phyloP scores from a whole-genome alignment of 1,140 invertebrate species.

The Chironomus striatipennis region DNA sequence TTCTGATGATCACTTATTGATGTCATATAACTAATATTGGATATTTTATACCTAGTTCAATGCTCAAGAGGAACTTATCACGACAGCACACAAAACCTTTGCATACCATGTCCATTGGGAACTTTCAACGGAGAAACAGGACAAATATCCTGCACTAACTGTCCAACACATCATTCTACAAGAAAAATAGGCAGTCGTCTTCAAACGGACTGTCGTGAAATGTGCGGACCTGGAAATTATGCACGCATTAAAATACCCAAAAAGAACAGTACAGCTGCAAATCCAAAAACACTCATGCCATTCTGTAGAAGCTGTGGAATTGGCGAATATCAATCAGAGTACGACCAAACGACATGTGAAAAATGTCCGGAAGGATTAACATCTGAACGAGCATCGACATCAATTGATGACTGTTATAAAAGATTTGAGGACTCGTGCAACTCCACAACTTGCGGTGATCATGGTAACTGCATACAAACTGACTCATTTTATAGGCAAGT shows the following conservation, averaged over 20 bases:
- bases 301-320: constrained; percentile 51
- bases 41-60: constrained; percentile 42
- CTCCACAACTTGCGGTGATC: constrained; percentile 39
- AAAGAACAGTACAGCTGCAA: constrained; percentile 28
- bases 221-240: constrained; percentile 39
- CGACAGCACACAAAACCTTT: constrained; percentile 44
- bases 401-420: constrained; percentile 42
- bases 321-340: constrained; percentile 51
- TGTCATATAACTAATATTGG: no score
- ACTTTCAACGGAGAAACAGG: constrained; percentile 52
- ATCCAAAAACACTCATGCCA: constrained; percentile 34
- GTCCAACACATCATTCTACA: constrained; percentile 53
- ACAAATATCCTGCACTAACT: constrained; percentile 46
- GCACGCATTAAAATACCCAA: constrained; percentile 31
- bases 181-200: constrained; percentile 46
- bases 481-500: constrained; percentile 30
- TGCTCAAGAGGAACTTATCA: constrained; percentile 60
- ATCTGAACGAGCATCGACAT: constrained; percentile 41
- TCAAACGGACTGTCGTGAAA: constrained; percentile 44
- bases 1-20: no score
- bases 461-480: constrained; percentile 38
- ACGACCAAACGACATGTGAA: constrained; percentile 47
- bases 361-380: constrained; percentile 47
- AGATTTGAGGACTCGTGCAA: constrained; percentile 38
- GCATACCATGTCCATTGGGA: constrained; percentile 49